phyloP scores from a whole-genome alignment of 2,113 vertebrate genomes.

The Pleuronectes platessa region DNA sequence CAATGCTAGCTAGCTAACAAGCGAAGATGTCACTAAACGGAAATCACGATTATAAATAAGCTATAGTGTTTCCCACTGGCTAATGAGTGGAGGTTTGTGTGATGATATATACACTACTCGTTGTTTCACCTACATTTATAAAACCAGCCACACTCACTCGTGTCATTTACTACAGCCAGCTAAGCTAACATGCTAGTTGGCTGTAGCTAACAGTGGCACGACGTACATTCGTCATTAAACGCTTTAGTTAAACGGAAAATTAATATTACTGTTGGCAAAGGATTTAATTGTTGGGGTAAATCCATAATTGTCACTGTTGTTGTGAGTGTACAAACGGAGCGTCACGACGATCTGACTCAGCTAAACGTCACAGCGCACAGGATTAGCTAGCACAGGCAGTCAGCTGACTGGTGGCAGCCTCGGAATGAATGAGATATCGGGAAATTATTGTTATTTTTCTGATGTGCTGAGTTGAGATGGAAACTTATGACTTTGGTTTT shows the following conservation, averaged over 20 bases:
- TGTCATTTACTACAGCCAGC: slow-evolving; percentile 5
- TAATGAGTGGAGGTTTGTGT: rapidly evolving
- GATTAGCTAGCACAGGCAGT: slow-evolving; percentile 16
- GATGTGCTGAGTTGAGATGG: not conserved
- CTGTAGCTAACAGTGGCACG: not conserved
- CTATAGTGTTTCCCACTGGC: rapidly evolving
- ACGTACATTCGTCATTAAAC: not conserved
- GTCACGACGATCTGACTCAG: not conserved
- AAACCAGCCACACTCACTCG: not conserved
- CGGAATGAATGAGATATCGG: slow-evolving; percentile 4
- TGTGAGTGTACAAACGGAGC: not conserved
- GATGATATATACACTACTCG: rapidly evolving
- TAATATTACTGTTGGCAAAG: rapidly evolving
- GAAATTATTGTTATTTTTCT: not conserved
- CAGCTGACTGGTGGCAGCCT: slow-evolving; percentile 26
- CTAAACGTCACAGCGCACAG: not conserved
- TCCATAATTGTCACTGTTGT: not conserved
- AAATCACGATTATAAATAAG: not conserved
- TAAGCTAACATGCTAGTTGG: slow-evolving; percentile 27
- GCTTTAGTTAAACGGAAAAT: not conserved
- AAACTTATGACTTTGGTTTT: rapidly evolving
- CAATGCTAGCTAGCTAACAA: not conserved
- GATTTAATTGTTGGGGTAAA: rapidly evolving
- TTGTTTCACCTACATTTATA: not conserved
- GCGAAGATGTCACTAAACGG: not conserved